Evolutionary conservation across 2,888 invertebrate genomes (phyloP).

Genomic region (Chrysopilus asiliformis): DNA sequence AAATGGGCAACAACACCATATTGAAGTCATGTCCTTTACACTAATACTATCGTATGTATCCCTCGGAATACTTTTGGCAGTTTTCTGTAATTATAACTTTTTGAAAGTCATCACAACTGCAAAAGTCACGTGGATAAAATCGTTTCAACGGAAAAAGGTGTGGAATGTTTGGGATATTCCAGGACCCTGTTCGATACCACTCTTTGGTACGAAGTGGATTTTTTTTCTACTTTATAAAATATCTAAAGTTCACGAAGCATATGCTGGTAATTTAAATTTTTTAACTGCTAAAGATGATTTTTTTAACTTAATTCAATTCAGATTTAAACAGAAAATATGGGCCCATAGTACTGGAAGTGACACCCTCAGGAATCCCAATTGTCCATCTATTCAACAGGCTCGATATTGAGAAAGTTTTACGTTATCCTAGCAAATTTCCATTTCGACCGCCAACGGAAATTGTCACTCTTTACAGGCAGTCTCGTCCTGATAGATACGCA

Average conservation of each 20-base stretch:
- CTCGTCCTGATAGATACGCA: conserved; percentile 65
- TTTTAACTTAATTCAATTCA: conserved; percentile 21
- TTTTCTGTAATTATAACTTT: too few relatives aligned
- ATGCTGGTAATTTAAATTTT: conserved; percentile 45
- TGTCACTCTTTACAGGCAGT: conserved; percentile 57
- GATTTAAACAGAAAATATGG: conserved; percentile 63
- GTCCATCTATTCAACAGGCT: conserved; percentile 56
- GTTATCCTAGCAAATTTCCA: conserved; percentile 57
- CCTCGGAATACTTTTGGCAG: too few relatives aligned
- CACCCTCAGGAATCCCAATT: conserved; percentile 56
- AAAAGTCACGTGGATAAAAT: too few relatives aligned
- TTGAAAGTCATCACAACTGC: too few relatives aligned
- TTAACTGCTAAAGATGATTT: too few relatives aligned
- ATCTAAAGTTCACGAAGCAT: conserved; percentile 64
- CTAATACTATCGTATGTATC: too few relatives aligned
- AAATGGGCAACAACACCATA: too few relatives aligned
- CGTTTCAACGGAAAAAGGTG: too few relatives aligned
- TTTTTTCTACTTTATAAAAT: conserved; percentile 56
- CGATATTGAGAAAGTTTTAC: conserved; percentile 65
- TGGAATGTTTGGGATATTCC: conserved; percentile 49
- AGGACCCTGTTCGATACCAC: conserved; percentile 57
- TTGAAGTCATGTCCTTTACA: too few relatives aligned
- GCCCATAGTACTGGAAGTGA: conserved; percentile 62
- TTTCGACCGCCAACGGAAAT: conserved; percentile 73
- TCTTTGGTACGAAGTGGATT: conserved; percentile 70